phyloP scores from a whole-genome alignment of 1,140 invertebrate genomes.

The Drosophila watanabei region DNA sequence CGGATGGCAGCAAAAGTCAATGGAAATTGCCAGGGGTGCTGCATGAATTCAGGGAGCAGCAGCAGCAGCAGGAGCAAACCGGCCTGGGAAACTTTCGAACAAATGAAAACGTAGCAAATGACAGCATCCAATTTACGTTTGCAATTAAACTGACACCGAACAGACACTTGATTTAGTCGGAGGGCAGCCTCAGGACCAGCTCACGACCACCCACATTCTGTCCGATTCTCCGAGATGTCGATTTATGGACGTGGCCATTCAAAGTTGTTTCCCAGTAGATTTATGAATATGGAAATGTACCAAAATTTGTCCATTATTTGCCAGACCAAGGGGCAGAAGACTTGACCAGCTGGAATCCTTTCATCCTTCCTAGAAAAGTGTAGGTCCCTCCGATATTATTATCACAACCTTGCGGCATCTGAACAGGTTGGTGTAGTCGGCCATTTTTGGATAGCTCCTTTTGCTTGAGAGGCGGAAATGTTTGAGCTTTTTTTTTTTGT shows the following conservation, averaged over 20 bases:
- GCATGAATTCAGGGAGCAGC: slow-evolving; percentile 4
- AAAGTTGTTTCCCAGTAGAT: slow-evolving; percentile 22
- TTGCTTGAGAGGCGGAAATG: neutral
- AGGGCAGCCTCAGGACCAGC: slow-evolving; percentile 36
- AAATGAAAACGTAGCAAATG: slow-evolving; percentile 82
- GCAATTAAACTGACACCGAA: slow-evolving; percentile 84
- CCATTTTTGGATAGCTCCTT: slow-evolving; percentile 26
- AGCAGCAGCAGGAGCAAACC: neutral
- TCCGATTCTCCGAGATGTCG: slow-evolving; percentile 15
- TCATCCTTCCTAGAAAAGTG: neutral
- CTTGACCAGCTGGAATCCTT: neutral
- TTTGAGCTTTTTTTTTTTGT: neutral
- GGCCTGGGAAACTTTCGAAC: slow-evolving; percentile 48
- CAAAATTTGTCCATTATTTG: slow-evolving; percentile 30
- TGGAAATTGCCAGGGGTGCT: slow-evolving; percentile 37
- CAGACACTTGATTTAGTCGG: slow-evolving; percentile 81
- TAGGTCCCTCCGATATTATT: slow-evolving; percentile 13
- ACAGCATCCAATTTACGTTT: slow-evolving; percentile 84
- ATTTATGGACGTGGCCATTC: slow-evolving; percentile 26
- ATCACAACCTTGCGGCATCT: slow-evolving; percentile 58
- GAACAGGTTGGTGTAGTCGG: slow-evolving; percentile 62
- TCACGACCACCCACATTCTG: slow-evolving; percentile 13
- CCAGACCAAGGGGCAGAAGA: neutral
- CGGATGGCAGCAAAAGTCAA: slow-evolving; percentile 62
- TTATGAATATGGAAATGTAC: slow-evolving; percentile 34